Conservation (phyloP, 53 echinoderm and acorn worm species). For the Echinarachnius parma region DNA sequence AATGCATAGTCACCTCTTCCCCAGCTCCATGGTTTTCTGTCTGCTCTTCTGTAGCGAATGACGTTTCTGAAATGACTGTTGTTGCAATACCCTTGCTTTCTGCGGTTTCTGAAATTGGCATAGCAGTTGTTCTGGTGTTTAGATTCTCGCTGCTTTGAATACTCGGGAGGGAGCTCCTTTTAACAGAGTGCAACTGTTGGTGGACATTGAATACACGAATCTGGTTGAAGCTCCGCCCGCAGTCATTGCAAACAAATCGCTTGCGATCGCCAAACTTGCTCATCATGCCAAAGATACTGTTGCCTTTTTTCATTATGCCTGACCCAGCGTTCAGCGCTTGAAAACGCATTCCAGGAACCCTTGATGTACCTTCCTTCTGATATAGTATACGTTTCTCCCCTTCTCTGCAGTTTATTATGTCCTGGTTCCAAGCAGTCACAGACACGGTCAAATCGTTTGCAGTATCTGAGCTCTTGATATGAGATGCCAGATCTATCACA, state of each 20-base stretch:
- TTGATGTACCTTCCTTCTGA: too few species aligned
- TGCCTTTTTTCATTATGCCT: not conserved
- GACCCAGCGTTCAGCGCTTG: slow-evolving; percentile 20
- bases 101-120: not conserved
- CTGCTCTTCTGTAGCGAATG: not conserved
- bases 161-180: not conserved
- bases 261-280: slow-evolving; percentile 40
- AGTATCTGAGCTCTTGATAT: too few species aligned
- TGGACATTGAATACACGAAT: slow-evolving; percentile 40
- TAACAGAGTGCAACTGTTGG: slow-evolving; percentile 26
- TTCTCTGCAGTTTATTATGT: too few species aligned
- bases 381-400: too few species aligned
- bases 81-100: not conserved
- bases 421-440: too few species aligned
- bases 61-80: not conserved
- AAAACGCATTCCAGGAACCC: slow-evolving; percentile 14
- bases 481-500: too few species aligned
- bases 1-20: not conserved
- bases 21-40: not conserved
- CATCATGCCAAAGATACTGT: slow-evolving; percentile 33
- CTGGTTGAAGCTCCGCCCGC: slow-evolving; percentile 47
- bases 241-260: slow-evolving; percentile 30
- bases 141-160: not conserved
- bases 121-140: not conserved
- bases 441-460: too few species aligned